Base-by-base conservation (phyloP, 2,888 invertebrate genomes). In the Meteorus colon region DNA sequence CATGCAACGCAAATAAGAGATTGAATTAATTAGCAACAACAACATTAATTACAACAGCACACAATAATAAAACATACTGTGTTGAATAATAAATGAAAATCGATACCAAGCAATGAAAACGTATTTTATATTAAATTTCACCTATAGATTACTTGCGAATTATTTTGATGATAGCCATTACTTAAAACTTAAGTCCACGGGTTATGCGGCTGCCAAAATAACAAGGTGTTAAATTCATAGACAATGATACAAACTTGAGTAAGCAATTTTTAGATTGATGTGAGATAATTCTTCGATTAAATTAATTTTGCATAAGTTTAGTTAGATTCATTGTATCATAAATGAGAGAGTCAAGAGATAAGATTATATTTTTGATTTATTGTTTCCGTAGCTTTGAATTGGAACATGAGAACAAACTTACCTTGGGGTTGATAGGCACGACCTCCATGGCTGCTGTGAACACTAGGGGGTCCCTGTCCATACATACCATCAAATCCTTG, bases 401-500 rank as follows among this genome's bases (percentile, higher is more conserved):
- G 16, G 63, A 31, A 48, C 19, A 19, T 31, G 78, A 81, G 48
- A 29, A 73, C 81, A 87, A 73, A 91, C 91, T 92, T 95, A 96
- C 96, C 96, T 96, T 94, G 95, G 83, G 95, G 95, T 88, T 96
- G 96, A 91, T 95, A 96, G 85, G 92, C 92, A 88, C 94, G 93
- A 86, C 94, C 93, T 86, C 94, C 94, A 85, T 95, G 94, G 87
- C 94, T 94, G 92, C 95, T 94, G 91, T 95, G 95, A 89, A 95
- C 95, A 90, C 95, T 95, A 85, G 96, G 96, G 84, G 96, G 96
- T 89, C 97, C 95, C 90, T 97, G 97, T 88, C 95, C 95, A 91
- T 97, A 97, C 92, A 97, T 94, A 90, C 96, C 96, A 90, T 97
- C 97, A 92, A 96, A 97, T 88, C 96, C 94, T 91, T 97, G 97